A percentile compares a stretch with the other conserved stretches of the same genome.
phyloP scores from a whole-genome alignment of 30 jellyfish, hydroid and myxozoan species.

The Sanderia malayensis region DNA sequence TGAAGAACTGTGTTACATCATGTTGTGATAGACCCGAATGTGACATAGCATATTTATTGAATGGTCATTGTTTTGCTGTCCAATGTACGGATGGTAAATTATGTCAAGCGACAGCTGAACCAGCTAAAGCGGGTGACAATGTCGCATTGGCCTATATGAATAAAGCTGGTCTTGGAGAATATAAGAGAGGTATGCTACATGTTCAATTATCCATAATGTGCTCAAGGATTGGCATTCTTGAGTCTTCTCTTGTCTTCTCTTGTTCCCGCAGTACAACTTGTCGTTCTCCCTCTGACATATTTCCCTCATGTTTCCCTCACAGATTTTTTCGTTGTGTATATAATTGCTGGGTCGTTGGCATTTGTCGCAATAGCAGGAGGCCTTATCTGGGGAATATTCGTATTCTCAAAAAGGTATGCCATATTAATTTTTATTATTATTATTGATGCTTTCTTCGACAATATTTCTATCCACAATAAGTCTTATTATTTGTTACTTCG shows the following conservation, averaged over 20 bases:
- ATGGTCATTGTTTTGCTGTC: conserved; percentile 90
- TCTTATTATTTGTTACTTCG: too few species aligned
- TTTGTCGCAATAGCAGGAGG: conserved; percentile 92
- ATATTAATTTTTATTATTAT: too few species aligned
- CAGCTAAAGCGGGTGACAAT: conserved; percentile 76
- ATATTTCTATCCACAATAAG: too few species aligned
- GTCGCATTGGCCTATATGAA: conserved; percentile 93
- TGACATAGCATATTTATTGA: conserved; percentile 83
- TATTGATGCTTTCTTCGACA: too few species aligned
- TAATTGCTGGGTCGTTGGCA: conserved; percentile 82
- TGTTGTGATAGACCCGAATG: conserved; percentile 97
- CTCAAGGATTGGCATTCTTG: too few species aligned
- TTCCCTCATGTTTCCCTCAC: neutral
- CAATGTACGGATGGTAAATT: conserved; percentile 81
- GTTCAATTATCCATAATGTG: too few species aligned
- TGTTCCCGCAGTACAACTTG: too few species aligned
- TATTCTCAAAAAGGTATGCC: conserved; percentile 66
- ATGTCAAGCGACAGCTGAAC: conserved; percentile 93
- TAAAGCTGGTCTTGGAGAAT: conserved; percentile 83
- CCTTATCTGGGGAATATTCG: conserved; percentile 72
- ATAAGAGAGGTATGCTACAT: conserved; percentile 98
- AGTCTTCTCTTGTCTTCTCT: too few species aligned
- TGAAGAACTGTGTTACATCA: conserved; percentile 75
- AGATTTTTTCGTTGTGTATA: conserved; percentile 78
- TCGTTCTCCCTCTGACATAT: neutral